These are phyloP conservation scores for Drosophila murphyi DNA, from an alignment of 1,140 invertebrate genomes.

Conservation along the genomic window DNA sequence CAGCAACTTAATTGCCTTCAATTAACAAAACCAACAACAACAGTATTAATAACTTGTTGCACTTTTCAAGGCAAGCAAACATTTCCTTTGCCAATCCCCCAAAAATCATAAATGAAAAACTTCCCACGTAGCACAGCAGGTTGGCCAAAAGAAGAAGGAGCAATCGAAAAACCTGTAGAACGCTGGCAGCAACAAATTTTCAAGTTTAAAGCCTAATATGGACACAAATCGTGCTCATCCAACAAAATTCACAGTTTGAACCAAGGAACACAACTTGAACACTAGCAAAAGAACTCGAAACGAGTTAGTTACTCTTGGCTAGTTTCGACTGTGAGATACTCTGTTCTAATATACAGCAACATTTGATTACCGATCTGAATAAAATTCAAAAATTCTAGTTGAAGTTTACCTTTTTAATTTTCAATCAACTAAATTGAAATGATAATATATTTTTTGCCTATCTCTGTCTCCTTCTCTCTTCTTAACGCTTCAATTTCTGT, in stretches of 20 bases:
- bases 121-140: constrained; percentile 64
- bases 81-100: constrained; percentile 50
- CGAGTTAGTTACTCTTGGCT: not conserved
- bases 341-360: not conserved
- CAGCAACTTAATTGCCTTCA: constrained; percentile 60
- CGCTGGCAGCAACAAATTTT: constrained; percentile 56
- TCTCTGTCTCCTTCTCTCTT: too few species aligned
- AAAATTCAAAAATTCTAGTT: too few species aligned
- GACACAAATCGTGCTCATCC: constrained; percentile 58
- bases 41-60: constrained; percentile 50
- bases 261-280: not conserved
- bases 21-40: constrained; percentile 44
- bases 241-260: constrained; percentile 2
- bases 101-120: constrained; percentile 3
- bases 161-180: constrained; percentile 59
- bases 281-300: constrained; percentile 25
- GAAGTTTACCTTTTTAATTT: too few species aligned
- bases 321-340: not conserved
- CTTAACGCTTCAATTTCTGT: too few species aligned
- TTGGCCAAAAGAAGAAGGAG: constrained; percentile 2
- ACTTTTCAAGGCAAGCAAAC: constrained; percentile 39
- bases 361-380: too few species aligned
- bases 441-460: too few species aligned
- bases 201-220: constrained; percentile 73
- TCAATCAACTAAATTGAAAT: too few species aligned